A percentile compares a stretch with the other conserved stretches of the same genome.
Conservation (phyloP, 64 coral and sea anemone genomes). For the Anthopleura sola region DNA sequence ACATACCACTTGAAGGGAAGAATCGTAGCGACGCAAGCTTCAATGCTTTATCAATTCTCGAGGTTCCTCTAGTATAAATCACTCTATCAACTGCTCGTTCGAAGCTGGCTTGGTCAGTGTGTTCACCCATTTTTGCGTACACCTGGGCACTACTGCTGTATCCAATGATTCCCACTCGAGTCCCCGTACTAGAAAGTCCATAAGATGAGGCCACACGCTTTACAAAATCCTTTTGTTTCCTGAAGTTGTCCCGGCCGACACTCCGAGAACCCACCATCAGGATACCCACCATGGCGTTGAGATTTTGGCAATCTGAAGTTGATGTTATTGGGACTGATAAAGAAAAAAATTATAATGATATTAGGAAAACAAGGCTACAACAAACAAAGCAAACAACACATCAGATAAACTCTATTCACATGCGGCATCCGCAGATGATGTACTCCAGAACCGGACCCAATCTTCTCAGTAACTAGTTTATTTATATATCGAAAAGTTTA, state of each 20-base stretch:
- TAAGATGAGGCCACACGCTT: conserved; percentile 30
- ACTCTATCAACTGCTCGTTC: conserved; percentile 22
- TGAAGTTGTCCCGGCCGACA: conserved; percentile 14
- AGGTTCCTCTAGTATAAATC: conserved; percentile 46
- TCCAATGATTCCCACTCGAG: conserved; percentile 18
- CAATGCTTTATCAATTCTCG: conserved; percentile 66
- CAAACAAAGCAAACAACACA: not conserved
- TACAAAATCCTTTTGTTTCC: conserved; percentile 5
- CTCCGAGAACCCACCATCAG: conserved; percentile 1
- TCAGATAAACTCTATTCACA: too few species aligned
- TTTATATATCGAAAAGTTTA: too few species aligned
- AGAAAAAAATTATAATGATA: not conserved
- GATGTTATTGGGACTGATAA: not conserved
- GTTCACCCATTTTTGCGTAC: conserved; percentile 28
- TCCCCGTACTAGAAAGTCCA: conserved; percentile 3
- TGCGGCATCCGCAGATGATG: too few species aligned
- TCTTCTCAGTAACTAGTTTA: too few species aligned
- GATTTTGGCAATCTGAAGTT: not conserved
- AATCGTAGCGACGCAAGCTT: conserved; percentile 8
- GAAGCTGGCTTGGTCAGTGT: conserved; percentile 32
- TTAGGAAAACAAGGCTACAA: not conserved
- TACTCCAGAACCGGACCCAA: too few species aligned
- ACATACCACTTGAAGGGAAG: conserved; percentile 21
- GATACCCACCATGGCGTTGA: not conserved
- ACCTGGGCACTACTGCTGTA: conserved; percentile 14